A percentile compares a stretch with the other conserved stretches of the same genome.
Conservation (phyloP, 2,113 vertebrate genomes). For the Tinamus guttatus region DNA sequence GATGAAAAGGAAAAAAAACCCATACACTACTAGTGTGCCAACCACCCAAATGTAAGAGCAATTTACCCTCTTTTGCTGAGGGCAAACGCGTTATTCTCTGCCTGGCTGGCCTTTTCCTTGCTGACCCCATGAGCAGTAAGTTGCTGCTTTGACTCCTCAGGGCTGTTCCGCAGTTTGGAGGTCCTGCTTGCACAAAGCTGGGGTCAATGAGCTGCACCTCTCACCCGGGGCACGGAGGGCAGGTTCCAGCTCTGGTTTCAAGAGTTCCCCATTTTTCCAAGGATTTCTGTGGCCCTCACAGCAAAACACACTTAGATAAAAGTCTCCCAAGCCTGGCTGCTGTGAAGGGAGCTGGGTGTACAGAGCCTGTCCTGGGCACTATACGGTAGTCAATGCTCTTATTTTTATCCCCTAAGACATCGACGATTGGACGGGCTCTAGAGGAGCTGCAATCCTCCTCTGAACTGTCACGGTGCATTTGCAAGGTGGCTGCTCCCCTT, state of each 20-base stretch:
- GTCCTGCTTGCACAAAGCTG: neutral
- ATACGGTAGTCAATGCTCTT: neutral
- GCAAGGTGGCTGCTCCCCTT: neutral
- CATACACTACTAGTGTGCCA: neutral
- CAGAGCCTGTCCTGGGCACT: neutral
- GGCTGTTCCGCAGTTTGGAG: neutral
- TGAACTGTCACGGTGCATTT: neutral
- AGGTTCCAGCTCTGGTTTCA: neutral
- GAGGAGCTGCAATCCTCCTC: neutral
- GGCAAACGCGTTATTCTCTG: rapidly evolving
- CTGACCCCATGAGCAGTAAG: neutral
- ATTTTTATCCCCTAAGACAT: neutral
- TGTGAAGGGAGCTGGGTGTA: neutral
- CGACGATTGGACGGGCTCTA: neutral
- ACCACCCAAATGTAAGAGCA: neutral
- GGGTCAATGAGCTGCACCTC: rapidly evolving
- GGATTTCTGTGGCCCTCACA: neutral
- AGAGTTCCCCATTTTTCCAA: neutral
- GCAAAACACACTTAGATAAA: neutral
- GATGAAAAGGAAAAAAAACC: neutral
- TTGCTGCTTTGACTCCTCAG: neutral
- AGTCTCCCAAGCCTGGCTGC: neutral
- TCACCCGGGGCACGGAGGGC: neutral
- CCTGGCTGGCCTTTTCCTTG: neutral
- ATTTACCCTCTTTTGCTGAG: neutral